These are phyloP conservation scores for Erinaceus europaeus DNA, from an alignment of 2,113 vertebrate species.

Conservation along the genomic window DNA sequence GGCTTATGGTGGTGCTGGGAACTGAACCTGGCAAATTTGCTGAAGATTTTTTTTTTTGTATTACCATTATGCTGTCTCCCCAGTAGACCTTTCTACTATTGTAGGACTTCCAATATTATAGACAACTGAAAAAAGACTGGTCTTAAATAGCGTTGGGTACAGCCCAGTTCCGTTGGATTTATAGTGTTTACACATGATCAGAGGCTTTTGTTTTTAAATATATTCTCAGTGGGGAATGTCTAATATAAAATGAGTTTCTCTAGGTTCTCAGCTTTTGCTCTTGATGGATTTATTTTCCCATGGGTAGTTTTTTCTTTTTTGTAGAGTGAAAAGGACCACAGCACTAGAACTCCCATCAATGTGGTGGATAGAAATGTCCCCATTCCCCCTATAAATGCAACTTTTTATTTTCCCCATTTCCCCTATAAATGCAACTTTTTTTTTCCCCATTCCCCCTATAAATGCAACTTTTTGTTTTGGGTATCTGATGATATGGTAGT, in stretches of 20 bases:
- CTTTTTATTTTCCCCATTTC: background rate
- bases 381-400: background rate
- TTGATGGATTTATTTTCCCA: background rate
- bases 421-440: constrained; percentile 23
- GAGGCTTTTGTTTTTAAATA: constrained; percentile 36
- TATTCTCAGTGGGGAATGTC: constrained; percentile 14
- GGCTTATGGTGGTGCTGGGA: too few relatives aligned
- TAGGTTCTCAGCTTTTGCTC: background rate
- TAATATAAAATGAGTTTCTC: background rate
- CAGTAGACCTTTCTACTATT: background rate
- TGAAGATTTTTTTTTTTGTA: too few relatives aligned
- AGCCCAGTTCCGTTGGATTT: constrained; percentile 21
- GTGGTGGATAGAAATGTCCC: too few relatives aligned
- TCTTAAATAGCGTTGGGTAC: constrained; percentile 30
- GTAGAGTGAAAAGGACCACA: too few relatives aligned
- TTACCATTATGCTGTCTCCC: too few relatives aligned
- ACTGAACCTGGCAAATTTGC: too few relatives aligned
- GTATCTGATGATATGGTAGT: background rate
- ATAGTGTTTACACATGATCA: constrained; percentile 35
- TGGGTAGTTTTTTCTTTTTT: background rate
- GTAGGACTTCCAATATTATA: constrained; percentile 9
- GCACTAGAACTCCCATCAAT: too few relatives aligned
- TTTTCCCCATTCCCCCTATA: constrained; percentile 2
- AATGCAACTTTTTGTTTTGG: background rate
- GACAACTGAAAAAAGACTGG: constrained; percentile 13